Evolutionary conservation across 2,888 invertebrate genomes (phyloP), one percentile per base, ranked within the genome.

Genomic region (Amiota minor): DNA sequence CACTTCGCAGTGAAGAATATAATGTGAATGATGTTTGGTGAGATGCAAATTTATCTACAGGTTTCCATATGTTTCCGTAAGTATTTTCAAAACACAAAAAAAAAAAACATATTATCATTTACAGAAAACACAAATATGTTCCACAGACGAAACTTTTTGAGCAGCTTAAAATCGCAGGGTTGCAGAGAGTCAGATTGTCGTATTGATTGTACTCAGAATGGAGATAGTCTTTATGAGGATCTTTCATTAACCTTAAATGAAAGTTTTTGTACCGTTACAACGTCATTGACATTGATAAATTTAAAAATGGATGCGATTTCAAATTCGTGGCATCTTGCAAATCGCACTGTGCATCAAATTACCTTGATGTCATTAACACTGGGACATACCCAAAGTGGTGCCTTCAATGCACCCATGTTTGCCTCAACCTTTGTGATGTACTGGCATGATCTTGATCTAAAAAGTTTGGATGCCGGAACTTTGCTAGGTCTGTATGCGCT

Each of bases 401-500:
- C 86, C 6, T 89, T 89, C 65, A 85, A 85, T 20, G 74, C 81
- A 0, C 74, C 81, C 0, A 82, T 83, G n/a, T 89, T 87, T 71
- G 76, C 78, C 0, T 71, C 76, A 14, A 86, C 85, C 0, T 70
- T 81, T 12, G 74, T 73, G 0, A 76, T 89, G 64, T 72, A 59
- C 0, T 76, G 86, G 74, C 14, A 70, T 2, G 73, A 78, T 4
- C 70, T 87, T 0, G 67, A 82, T 1, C 45, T 88, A 11, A 35
- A 70, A 0, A 76, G 71, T 1, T 70, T 89, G 0, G 74, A 78
- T n/a, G 80, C 78, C 69, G 87, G 87, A 4, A 82, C 83, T 0
- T 69, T 89, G 1, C 75, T 88, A 2, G 89, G 89, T 0, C 77
- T 89, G 0, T 77, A 83, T 2, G 76, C 79, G 0, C 72, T 89